Percentiles rank a stretch among this genome's conserved stretches.
phyloP scores from a whole-genome alignment of 2,888 invertebrate genomes.

The Patella caerulea region DNA sequence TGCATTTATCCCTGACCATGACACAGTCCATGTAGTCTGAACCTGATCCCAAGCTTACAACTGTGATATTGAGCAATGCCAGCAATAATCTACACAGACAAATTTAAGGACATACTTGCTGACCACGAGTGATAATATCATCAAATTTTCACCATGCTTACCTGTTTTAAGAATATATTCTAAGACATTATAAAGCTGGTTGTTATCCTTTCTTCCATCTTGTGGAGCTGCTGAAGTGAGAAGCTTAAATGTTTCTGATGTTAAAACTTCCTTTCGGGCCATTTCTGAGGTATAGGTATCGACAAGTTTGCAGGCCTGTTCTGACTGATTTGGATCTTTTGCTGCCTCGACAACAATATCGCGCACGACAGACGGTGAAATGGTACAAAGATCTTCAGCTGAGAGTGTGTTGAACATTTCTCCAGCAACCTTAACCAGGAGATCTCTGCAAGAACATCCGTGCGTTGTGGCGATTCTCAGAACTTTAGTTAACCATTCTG shows the following conservation, averaged over 20 bases:
- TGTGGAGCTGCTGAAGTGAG: conserved; percentile 60
- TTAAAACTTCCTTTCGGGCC: conserved; percentile 61
- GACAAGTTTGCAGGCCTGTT: conserved; percentile 55
- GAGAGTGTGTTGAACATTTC: conserved; percentile 57
- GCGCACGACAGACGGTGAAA: conserved; percentile 62
- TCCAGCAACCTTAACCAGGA: conserved; percentile 59
- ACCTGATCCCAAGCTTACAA: no score
- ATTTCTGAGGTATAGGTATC: conserved; percentile 65
- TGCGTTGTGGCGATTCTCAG: conserved; percentile 53
- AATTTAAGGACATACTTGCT: no score
- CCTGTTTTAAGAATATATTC: conserved; percentile 65
- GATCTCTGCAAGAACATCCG: conserved; percentile 52
- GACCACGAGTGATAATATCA: no score
- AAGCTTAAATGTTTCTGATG: conserved; percentile 63
- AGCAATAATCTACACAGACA: no score
- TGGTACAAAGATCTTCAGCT: conserved; percentile 59
- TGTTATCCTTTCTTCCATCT: conserved; percentile 58
- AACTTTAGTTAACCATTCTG: conserved; percentile 56
- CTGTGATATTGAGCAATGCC: no score
- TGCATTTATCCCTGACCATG: no score
- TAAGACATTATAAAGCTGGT: conserved; percentile 63
- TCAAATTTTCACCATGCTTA: conserved; percentile 24
- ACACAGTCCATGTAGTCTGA: no score
- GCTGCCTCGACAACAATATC: conserved; percentile 58
- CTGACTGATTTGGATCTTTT: conserved; percentile 40